Evolutionary conservation across 2,797 vertebrate genomes (phyloP).

Genomic region (Momotus momota): DNA sequence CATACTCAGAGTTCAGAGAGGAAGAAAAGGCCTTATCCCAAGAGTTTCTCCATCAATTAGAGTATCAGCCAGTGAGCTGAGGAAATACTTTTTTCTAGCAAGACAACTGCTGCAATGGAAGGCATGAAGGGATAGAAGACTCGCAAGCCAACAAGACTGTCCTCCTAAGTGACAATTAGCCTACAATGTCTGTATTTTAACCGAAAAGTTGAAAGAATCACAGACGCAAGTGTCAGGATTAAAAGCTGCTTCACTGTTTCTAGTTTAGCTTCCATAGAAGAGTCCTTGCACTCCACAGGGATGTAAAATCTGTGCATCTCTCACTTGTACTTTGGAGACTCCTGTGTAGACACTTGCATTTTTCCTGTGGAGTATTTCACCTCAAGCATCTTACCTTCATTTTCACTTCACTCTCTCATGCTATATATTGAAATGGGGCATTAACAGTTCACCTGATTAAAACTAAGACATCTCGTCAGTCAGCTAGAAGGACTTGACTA

Average conservation of each 20-base stretch:
- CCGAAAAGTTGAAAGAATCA: not conserved
- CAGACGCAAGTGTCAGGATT: not conserved
- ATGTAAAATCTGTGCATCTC: not conserved
- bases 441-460: not conserved
- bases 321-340: not conserved
- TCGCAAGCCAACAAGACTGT: not conserved
- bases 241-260: not conserved
- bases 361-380: not conserved
- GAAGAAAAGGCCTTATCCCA: not conserved
- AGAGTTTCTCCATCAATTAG: not conserved
- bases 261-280: not conserved
- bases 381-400: not conserved
- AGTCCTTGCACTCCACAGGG: not conserved
- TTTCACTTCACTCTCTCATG: not conserved
- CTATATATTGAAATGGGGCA: not conserved
- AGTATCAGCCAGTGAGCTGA: rapidly evolving
- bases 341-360: not conserved
- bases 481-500: not conserved
- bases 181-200: not conserved
- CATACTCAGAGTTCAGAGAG: not conserved
- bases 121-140: not conserved
- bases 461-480: not conserved
- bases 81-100: not conserved
- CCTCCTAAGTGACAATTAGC: not conserved
- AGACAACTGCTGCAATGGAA: not conserved